Evolutionary conservation across 2,113 vertebrate species (phyloP).

Genomic region (Tapirus terrestris): DNA sequence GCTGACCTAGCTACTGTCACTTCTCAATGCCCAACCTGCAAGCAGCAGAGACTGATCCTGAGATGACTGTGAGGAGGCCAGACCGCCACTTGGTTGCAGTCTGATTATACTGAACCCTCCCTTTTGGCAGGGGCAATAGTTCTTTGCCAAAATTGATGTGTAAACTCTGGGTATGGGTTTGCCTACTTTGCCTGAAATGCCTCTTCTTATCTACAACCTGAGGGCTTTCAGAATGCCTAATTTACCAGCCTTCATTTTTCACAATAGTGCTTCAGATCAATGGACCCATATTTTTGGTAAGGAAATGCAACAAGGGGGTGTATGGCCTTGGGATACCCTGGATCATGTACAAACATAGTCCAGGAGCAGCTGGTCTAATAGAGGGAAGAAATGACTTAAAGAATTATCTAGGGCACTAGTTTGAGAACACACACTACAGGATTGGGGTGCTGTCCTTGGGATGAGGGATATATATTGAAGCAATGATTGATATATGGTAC

Average conservation of each 20-base stretch:
- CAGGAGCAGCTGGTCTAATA: not conserved
- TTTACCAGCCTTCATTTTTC: not conserved
- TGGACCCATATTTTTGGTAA: not conserved
- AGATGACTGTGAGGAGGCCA: not conserved
- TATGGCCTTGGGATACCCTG: not conserved
- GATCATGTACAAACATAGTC: not conserved
- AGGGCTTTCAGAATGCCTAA: not conserved
- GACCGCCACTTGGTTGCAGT: not conserved
- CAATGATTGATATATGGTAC: not conserved
- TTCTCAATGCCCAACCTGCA: fast-evolving
- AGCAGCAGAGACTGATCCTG: not conserved
- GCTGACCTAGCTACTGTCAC: not conserved
- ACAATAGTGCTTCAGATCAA: not conserved
- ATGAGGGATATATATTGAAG: not conserved
- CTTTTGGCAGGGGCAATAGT: not conserved
- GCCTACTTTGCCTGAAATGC: not conserved
- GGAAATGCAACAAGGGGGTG: not conserved
- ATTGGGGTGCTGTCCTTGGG: not conserved
- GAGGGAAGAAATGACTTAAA: not conserved
- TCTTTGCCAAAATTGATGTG: not conserved
- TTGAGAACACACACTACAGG: not conserved
- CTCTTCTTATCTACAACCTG: not conserved
- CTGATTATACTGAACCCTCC: not conserved
- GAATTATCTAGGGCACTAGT: not conserved
- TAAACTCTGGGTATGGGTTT: not conserved